These are phyloP conservation scores for Hippoglossus hippoglossus DNA, from an alignment of 2,797 vertebrate genomes.

Conservation along the genomic window DNA sequence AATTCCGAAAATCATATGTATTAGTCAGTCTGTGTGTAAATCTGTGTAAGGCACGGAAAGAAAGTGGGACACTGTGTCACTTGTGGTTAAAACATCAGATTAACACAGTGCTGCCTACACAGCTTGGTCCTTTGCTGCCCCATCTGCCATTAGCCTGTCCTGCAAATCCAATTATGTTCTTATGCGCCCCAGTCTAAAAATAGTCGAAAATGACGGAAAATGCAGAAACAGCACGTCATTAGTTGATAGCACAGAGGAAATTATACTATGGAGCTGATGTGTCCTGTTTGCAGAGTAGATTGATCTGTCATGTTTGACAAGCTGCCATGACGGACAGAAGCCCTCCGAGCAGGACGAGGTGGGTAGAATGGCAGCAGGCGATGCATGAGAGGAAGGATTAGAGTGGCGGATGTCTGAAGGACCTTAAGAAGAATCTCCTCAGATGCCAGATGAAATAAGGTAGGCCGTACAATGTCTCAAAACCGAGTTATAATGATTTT, in stretches of 20 bases:
- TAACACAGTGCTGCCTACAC: constrained; percentile 61
- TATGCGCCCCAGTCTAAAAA: constrained; percentile 81
- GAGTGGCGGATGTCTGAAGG: constrained; percentile 64
- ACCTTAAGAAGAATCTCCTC: constrained; percentile 60
- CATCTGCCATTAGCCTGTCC: constrained; percentile 73
- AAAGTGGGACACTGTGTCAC: constrained; percentile 58
- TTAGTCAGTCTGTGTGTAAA: constrained; percentile 11
- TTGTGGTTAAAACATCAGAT: constrained; percentile 71
- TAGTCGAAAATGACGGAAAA: constrained; percentile 79
- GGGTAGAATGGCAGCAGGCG: constrained; percentile 46
- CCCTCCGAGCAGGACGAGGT: constrained; percentile 28
- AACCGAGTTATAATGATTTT: constrained; percentile 2
- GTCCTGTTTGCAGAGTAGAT: constrained; percentile 22
- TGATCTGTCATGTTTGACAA: constrained; percentile 20
- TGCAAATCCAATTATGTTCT: constrained; percentile 86
- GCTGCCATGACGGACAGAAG: constrained; percentile 45
- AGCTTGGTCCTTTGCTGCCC: constrained; percentile 74
- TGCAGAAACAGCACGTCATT: constrained; percentile 52
- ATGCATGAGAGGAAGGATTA: constrained; percentile 76
- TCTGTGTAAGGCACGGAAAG: constrained; percentile 9
- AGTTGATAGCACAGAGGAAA: constrained; percentile 47
- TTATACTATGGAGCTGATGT: constrained; percentile 67
- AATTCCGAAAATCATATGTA: background rate
- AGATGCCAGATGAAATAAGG: constrained; percentile 78
- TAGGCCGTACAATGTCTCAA: constrained; percentile 46